Percentiles rank a stretch among this genome's conserved stretches.
Evolutionary conservation across 2,888 invertebrate species (phyloP).

Genomic region (Metacarcinus magister): DNA sequence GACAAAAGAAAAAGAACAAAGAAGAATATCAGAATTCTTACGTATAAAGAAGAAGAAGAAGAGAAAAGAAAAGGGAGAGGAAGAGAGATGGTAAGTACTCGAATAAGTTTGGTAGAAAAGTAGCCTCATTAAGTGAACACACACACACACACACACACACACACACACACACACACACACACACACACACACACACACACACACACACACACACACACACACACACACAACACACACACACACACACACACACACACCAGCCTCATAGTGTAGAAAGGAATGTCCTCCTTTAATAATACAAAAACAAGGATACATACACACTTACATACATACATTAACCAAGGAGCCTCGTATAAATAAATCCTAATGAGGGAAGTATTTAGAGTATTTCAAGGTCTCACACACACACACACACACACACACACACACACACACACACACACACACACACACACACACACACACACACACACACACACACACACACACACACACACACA

Average conservation of each 20-base stretch:
- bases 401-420: neutral
- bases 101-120: neutral
- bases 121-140: neutral
- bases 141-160: conserved; percentile 34
- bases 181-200: neutral
- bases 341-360: neutral
- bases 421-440: conserved; percentile 26
- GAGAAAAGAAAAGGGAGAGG: neutral
- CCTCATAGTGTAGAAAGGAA: neutral
- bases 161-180: conserved; percentile 46
- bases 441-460: conserved; percentile 36
- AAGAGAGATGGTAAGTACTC: neutral
- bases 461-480: conserved; percentile 43
- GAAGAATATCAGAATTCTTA: neutral
- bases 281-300: neutral
- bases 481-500: conserved; percentile 41
- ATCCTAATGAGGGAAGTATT: neutral
- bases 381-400: neutral
- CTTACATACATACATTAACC: neutral
- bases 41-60: neutral
- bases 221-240: conserved; percentile 26
- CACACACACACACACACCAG: neutral
- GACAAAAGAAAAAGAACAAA: neutral
- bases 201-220: conserved; percentile 18
- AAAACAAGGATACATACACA: too few relatives aligned